Evolutionary conservation across 1,140 invertebrate genomes (phyloP), one percentile per base, ranked within the genome.

Genomic region (Atopsyche davidsoni): DNA sequence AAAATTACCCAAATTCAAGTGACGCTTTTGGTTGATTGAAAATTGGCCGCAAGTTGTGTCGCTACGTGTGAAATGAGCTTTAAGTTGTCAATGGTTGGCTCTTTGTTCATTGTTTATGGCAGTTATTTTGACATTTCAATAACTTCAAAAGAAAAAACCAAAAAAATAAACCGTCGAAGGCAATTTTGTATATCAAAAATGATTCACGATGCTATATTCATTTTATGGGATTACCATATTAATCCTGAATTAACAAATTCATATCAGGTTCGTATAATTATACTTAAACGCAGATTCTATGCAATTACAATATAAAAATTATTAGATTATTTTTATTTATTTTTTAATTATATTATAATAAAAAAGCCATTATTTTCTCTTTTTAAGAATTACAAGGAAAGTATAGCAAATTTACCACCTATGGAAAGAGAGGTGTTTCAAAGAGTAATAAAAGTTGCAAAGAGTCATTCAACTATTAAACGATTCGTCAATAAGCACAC

Each of bases 151-250:
- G 25, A 28, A 28, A 28, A 28, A 28, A 9, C 7, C 13, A 28
- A 28, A 28, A 28, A 28, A 9, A 28, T 28, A 28, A 28, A 28
- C 13, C 13, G 25, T 28, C 13, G 13, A 28, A 9, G 25, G 13
- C 25, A 28, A 28, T 9, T 28, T 9, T 7, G 25, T n/a, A 28
- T 28, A 28, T n/a, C 35, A 10, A 46, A 16, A 49, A 73, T 73
- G 71, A 70, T 73, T 28, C 64, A 73, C 38, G 69, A 73, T 46
- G 67, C 67, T 18, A 48, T 73, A 50, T 58, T 72, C 51, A 57
- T 73, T 42, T 57, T 73, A 7, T 73, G 69, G 69, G 69, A 71
- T 53, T 71, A 62, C 53, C 64, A 63, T 9, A 60, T 63, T 24
- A 46, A 44, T 35, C 55, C 53, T 23, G 60, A 64, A 41, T 22